These are phyloP conservation scores for Butorides virescens DNA, from an alignment of 2,113 vertebrate species.

Conservation along the genomic window DNA sequence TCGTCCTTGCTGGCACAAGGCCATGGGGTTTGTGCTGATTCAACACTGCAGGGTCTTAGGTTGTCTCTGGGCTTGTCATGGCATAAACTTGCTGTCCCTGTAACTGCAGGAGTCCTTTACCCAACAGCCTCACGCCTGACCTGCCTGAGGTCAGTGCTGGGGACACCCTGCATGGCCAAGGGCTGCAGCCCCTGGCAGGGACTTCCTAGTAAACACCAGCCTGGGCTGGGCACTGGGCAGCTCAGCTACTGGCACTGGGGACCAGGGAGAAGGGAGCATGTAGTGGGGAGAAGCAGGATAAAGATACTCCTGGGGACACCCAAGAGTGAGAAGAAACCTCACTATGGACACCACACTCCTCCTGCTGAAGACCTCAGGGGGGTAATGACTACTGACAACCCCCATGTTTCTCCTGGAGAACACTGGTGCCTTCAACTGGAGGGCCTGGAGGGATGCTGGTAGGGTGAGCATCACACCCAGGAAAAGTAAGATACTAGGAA, in stretches of 20 bases:
- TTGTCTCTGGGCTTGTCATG: accelerated
- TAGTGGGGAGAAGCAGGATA: accelerated
- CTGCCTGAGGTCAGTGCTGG: neutral
- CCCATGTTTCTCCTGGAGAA: neutral
- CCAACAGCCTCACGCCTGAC: accelerated
- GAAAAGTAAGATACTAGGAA: neutral
- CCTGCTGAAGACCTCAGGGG: neutral
- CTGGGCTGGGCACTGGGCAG: neutral
- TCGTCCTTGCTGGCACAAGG: neutral
- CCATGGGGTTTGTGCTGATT: neutral
- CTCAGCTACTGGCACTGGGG: neutral
- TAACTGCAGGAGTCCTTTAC: neutral
- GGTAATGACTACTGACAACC: neutral
- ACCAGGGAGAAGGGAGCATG: too few species aligned
- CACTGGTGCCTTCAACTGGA: neutral
- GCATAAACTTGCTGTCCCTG: neutral
- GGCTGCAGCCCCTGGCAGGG: too few species aligned
- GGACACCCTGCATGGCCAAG: neutral
- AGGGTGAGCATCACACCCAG: accelerated
- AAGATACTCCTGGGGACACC: accelerated
- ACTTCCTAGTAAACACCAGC: neutral
- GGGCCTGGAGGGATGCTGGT: neutral
- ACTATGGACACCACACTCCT: accelerated
- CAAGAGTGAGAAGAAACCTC: neutral
- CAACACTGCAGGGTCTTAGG: accelerated